Percentiles rank a stretch among this genome's conserved stretches.
These are phyloP conservation scores for Palaemon carinicauda DNA, from an alignment of 1,140 invertebrate genomes.

Conservation along the genomic window DNA sequence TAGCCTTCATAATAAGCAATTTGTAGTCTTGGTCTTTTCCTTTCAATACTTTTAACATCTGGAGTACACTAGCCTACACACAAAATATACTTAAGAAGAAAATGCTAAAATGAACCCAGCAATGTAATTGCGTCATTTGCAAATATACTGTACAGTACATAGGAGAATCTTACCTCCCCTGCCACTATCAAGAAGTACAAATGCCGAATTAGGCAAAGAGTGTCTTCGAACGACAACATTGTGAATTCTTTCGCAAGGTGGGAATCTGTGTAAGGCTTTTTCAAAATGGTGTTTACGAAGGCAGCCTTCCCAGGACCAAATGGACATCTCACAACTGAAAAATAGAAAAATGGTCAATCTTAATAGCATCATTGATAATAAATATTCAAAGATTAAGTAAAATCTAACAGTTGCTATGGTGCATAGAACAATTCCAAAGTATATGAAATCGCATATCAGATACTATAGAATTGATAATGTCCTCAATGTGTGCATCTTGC, in stretches of 20 bases:
- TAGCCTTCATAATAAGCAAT: too few species aligned
- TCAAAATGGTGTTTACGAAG: conserved; percentile 23
- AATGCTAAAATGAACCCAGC: too few species aligned
- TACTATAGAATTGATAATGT: neutral
- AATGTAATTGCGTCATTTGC: too few species aligned
- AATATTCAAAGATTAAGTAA: too few species aligned
- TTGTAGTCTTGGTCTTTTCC: too few species aligned
- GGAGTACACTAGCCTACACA: too few species aligned
- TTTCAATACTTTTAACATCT: too few species aligned
- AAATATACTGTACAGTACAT: neutral
- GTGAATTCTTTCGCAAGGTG: neutral
- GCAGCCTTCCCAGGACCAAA: conserved; percentile 15
- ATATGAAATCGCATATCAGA: too few species aligned
- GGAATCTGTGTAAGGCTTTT: conserved; percentile 16
- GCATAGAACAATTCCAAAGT: neutral
- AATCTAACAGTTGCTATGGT: too few species aligned
- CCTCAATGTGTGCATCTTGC: too few species aligned
- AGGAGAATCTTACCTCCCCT: neutral
- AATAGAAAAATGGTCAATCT: neutral
- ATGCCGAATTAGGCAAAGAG: conserved; percentile 32
- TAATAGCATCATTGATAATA: too few species aligned
- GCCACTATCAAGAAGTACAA: conserved; percentile 24
- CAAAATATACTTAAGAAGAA: too few species aligned
- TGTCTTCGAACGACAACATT: neutral
- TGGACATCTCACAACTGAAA: conserved; percentile 24